Base-by-base conservation (phyloP, 2,888 invertebrate species). In the Cremastinae sp. region DNA sequence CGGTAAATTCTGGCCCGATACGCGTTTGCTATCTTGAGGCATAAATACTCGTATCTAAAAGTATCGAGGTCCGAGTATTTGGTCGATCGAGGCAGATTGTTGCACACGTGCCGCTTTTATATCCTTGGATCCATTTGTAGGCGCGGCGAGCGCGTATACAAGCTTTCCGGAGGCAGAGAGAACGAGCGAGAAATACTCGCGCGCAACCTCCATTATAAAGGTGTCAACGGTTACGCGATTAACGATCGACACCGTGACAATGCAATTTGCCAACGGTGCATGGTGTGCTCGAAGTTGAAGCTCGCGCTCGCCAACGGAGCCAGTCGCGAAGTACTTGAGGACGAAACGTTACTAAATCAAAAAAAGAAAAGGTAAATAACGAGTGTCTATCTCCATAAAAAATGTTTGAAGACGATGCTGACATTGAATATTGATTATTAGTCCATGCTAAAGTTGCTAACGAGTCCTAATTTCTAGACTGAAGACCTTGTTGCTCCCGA, bases 141-240 rank as follows among this genome's bases (percentile, higher is more conserved):
- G 85, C 84, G 83, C 79, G 86, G 83, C 73, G 83, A 66, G 85
- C 85, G 86, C 87, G 87, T 86, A 83, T 78, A 66, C 68, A 75
- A 70, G 65, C 55, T 74, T 61, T 70, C 68, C 47, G 39, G 62
- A 77, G 75, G 74, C 64, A 68, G 74, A 71, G 71, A 65, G 71
- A 64, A 56, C 70, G 70, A 72, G 68, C 18, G 49, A 53, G 66
- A 65, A 47, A 65, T 64, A 61, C 20, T 74, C 78, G 64, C 65
- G 49, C 62, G 70, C 66, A 68, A 59, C 78, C 68, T 79, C 81
- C 78, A 84, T 82, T 82, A 81, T 80, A 75, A 83, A 85, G 82
- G 85, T 83, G 84, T 83, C 86, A 83, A 84, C 84, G 81, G 80
- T 81, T 80, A 79, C 69, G 80, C 73, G 84, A 85, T 84, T 82